Percentiles rank a stretch among this genome's conserved stretches.
Conservation (phyloP, 2,888 invertebrate genomes). For the Diaprepes abbreviatus region DNA sequence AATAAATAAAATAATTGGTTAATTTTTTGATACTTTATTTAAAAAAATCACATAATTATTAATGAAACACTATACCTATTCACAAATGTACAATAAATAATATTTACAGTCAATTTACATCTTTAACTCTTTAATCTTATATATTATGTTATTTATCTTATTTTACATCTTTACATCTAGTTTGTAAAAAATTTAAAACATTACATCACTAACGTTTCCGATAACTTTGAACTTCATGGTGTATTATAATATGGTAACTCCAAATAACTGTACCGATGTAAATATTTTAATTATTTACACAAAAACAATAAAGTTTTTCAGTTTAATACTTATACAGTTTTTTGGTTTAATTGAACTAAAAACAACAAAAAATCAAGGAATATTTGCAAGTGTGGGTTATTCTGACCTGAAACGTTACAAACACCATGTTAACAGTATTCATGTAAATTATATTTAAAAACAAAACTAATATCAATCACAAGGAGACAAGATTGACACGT, state of each 20-base stretch:
- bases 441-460: no score
- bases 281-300: not conserved
- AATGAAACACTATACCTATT: constrained; percentile 61
- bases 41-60: constrained; percentile 65
- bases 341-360: no score
- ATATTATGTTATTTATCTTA: constrained; percentile 30
- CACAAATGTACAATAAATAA: constrained; percentile 62
- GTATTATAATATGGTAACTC: constrained; percentile 36
- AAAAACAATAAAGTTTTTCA: not conserved
- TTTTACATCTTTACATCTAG: constrained; percentile 35
- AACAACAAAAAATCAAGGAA: no score
- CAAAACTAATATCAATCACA: no score
- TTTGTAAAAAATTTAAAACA: constrained; percentile 44
- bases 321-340: not conserved
- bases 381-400: not conserved
- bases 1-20: constrained; percentile 65
- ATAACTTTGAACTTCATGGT: constrained; percentile 46
- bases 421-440: not conserved
- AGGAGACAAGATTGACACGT: no score
- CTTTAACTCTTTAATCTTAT: constrained; percentile 16
- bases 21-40: constrained; percentile 45
- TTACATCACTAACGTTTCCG: constrained; percentile 44
- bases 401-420: not conserved
- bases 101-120: constrained; percentile 37
- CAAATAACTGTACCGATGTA: constrained; percentile 30